These are phyloP conservation scores for Caranx ignobilis DNA, from an alignment of 2,113 vertebrate species.

Conservation along the genomic window DNA sequence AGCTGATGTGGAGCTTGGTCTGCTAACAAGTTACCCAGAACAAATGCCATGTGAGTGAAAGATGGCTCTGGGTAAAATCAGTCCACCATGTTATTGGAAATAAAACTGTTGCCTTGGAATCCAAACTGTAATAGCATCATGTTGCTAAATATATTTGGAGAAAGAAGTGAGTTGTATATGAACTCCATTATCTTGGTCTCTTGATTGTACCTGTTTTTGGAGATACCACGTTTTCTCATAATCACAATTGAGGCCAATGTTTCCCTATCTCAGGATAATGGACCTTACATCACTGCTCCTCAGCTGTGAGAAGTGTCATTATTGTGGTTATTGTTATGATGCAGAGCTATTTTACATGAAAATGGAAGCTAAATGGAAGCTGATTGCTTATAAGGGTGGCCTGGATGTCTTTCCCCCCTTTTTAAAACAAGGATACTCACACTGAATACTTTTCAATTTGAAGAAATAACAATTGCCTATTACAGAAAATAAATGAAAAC, in stretches of 20 bases:
- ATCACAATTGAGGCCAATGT: background rate
- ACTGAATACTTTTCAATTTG: constrained; percentile 6
- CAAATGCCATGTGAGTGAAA: too few species aligned
- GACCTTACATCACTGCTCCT: background rate
- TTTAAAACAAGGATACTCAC: background rate
- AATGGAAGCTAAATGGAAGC: background rate
- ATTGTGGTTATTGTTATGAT: background rate
- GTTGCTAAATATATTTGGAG: background rate
- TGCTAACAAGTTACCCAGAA: too few species aligned
- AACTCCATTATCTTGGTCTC: background rate
- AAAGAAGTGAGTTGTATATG: background rate
- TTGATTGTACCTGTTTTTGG: background rate
- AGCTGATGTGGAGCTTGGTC: background rate
- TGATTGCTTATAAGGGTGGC: background rate
- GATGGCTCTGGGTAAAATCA: too few species aligned
- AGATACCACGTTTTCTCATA: background rate
- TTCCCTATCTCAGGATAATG: background rate
- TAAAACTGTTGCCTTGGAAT: background rate
- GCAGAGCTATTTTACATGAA: background rate
- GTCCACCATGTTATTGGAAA: too few species aligned
- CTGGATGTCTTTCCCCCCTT: background rate
- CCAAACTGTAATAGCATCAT: background rate
- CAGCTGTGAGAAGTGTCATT: background rate
- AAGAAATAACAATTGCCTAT: constrained; percentile 15
- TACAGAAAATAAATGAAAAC: constrained; percentile 40